Percentiles rank a stretch among this genome's conserved stretches.
These are phyloP conservation scores for Agrilus planipennis DNA, from an alignment of 1,140 invertebrate genomes.

Conservation along the genomic window DNA sequence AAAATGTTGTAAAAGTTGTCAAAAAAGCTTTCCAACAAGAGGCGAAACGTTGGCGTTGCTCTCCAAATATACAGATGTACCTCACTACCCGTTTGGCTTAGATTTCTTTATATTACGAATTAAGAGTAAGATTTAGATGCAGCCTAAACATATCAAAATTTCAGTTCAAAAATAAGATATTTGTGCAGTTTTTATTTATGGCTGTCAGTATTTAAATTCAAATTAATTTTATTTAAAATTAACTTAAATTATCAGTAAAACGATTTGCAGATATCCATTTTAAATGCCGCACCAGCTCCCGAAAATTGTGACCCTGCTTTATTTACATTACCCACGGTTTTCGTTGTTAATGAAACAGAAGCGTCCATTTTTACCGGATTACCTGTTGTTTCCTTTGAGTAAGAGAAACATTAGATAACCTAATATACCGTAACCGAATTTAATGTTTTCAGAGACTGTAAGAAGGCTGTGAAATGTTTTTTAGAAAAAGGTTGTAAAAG, in stretches of 20 bases:
- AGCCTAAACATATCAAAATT: no score
- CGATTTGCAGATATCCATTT: slow-evolving; percentile 45
- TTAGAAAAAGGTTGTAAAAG: slow-evolving; percentile 55
- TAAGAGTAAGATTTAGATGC: not conserved
- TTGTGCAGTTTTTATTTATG: no score
- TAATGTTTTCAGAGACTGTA: slow-evolving; percentile 39
- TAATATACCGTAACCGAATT: not conserved
- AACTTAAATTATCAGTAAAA: not conserved
- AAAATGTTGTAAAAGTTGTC: no score
- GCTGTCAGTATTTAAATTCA: not conserved
- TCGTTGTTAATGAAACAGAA: slow-evolving; percentile 90
- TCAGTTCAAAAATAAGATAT: no score
- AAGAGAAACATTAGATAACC: no score
- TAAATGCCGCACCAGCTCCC: slow-evolving; percentile 79
- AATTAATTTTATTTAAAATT: not conserved
- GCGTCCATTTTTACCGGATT: slow-evolving; percentile 61
- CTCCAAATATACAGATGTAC: no score
- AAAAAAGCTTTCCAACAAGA: no score
- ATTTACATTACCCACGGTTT: slow-evolving; percentile 57
- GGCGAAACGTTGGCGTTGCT: no score
- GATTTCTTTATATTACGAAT: not conserved
- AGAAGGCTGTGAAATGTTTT: slow-evolving; percentile 46
- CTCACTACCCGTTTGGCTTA: no score
- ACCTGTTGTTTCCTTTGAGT: slow-evolving; percentile 29
- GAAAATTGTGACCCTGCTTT: slow-evolving; percentile 48